These are phyloP conservation scores for Dorcus hopei DNA, from an alignment of 2,888 invertebrate species.

Conservation along the genomic window DNA sequence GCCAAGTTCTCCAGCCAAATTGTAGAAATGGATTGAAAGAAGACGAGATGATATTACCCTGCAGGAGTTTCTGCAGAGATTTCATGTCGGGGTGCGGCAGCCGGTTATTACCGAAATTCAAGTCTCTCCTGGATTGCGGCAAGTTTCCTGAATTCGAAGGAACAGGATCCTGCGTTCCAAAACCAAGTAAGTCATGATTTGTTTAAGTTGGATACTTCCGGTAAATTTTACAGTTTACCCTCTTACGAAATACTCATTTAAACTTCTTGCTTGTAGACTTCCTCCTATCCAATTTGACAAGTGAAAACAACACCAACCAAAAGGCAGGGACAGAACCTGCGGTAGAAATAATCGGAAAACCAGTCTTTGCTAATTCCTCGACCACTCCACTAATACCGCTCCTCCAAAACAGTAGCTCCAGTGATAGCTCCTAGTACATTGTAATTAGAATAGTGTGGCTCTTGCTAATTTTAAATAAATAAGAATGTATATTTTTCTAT, in stretches of 20 bases:
- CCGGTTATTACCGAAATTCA: conserved; percentile 67
- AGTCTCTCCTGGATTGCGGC: conserved; percentile 72
- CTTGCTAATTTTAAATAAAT: conserved; percentile 1
- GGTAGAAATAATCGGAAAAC: conserved; percentile 11
- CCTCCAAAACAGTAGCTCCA: conserved; percentile 12
- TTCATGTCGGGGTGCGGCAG: conserved; percentile 81
- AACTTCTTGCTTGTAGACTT: conserved; percentile 16
- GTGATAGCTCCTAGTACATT: conserved; percentile 10
- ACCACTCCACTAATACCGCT: conserved; percentile 8
- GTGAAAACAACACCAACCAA: conserved; percentile 5
- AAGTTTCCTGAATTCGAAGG: conserved; percentile 77
- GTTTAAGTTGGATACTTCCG: neutral
- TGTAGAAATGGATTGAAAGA: conserved; percentile 55
- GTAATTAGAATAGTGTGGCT: conserved; percentile 1
- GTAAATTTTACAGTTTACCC: too few species aligned
- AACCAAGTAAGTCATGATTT: conserved; percentile 59
- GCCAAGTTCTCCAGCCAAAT: conserved; percentile 79
- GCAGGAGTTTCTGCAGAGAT: conserved; percentile 79
- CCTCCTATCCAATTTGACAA: conserved; percentile 19
- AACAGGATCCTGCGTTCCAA: conserved; percentile 69
- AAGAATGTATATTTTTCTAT: conserved; percentile 12
- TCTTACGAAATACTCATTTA: too few species aligned
- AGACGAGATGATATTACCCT: conserved; percentile 65
- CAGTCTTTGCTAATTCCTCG: conserved; percentile 12
- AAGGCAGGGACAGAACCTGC: conserved; percentile 11